phyloP scores from a whole-genome alignment of 2,113 vertebrate genomes.

The Cephalophus harveyi region DNA sequence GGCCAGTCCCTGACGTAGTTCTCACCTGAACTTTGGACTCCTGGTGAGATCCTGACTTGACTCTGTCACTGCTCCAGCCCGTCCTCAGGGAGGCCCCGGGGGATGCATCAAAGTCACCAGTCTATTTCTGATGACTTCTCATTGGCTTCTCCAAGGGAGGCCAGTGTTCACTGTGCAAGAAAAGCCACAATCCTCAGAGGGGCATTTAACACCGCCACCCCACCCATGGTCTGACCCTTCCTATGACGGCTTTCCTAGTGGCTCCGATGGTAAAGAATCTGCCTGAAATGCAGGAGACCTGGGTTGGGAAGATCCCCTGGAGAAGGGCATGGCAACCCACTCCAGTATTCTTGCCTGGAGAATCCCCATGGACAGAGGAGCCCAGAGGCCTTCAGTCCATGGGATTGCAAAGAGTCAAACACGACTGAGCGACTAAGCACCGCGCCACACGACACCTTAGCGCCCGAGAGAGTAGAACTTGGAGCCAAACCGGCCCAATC shows the following conservation, averaged over 20 bases:
- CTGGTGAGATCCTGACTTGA: not conserved
- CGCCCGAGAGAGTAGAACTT: not conserved
- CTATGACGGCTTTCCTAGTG: not conserved
- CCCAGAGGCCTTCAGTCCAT: not conserved
- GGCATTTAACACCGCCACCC: not conserved
- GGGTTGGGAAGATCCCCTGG: not conserved
- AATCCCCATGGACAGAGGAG: not conserved
- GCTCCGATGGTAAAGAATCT: not conserved
- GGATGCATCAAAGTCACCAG: not conserved
- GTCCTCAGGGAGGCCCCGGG: not conserved
- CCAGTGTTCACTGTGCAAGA: not conserved
- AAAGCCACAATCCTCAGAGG: not conserved
- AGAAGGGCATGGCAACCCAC: not conserved
- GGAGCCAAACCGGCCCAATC: not conserved
- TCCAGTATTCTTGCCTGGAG: not conserved
- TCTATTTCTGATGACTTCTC: not conserved
- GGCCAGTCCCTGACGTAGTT: not conserved
- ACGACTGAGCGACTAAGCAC: rapidly evolving
- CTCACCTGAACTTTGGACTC: not conserved
- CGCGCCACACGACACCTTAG: not conserved
- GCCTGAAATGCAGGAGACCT: not conserved
- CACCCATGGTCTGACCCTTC: not conserved
- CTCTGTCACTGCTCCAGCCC: not conserved
- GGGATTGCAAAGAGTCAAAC: not conserved
- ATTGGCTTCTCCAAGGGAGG: not conserved